phyloP scores from a whole-genome alignment of 92 coral and sea anemone species.

The Micromussa lordhowensis region DNA sequence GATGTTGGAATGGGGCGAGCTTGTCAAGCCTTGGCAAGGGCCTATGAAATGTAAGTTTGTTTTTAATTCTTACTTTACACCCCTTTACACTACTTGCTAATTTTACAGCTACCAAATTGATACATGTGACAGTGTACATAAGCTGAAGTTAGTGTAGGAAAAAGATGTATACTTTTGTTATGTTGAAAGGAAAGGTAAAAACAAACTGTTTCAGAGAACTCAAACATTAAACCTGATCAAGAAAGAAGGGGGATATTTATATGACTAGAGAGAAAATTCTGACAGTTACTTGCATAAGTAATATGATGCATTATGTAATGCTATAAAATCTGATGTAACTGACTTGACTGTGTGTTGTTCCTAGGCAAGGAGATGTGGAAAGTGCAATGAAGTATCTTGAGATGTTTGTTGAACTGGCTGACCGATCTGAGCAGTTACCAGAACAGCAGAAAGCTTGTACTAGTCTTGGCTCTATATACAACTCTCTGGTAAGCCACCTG shows the following conservation, averaged over 20 bases:
- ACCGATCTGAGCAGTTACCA: slow-evolving; percentile 86
- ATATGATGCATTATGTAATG: no score
- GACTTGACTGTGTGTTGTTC: background rate
- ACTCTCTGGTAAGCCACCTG: slow-evolving; percentile 75
- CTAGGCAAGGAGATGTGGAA: slow-evolving; percentile 95
- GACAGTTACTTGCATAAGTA: no score
- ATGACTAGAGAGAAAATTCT: no score
- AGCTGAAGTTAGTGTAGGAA: background rate
- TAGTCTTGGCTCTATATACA: slow-evolving; percentile 94
- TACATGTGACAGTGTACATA: no score
- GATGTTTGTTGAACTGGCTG: slow-evolving; percentile 96
- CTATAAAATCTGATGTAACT: background rate
- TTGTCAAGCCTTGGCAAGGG: slow-evolving; percentile 93
- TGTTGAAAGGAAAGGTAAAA: no score
- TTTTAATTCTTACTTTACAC: background rate
- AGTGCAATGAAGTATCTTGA: slow-evolving; percentile 96
- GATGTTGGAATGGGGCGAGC: slow-evolving; percentile 99
- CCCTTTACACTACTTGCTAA: background rate
- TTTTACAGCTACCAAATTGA: background rate
- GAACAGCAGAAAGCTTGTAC: slow-evolving; percentile 97
- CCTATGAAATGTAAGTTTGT: slow-evolving; percentile 89
- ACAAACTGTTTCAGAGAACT: no score
- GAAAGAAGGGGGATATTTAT: no score
- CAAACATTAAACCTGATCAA: no score
- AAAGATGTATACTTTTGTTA: background rate